Conservation (phyloP, 2,888 invertebrate species). For the Synanthedon andrenaeformis region DNA sequence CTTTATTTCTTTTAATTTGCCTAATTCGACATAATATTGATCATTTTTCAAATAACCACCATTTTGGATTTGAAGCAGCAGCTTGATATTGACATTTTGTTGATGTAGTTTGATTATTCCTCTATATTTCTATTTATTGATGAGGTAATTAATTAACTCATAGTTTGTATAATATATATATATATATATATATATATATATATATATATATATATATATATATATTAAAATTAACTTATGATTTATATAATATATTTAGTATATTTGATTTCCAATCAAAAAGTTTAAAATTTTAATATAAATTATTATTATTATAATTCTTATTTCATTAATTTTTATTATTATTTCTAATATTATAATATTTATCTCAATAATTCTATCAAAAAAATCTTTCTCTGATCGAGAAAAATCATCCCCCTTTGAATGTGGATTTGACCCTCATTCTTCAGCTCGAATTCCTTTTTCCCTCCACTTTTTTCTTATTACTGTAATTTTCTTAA, state of each 20-base stretch:
- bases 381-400: slow-evolving; percentile 69
- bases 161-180: too few species aligned
- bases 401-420: slow-evolving; percentile 76
- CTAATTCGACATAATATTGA: slow-evolving; percentile 35
- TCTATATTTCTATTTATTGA: slow-evolving; percentile 75
- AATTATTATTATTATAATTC: slow-evolving; percentile 63
- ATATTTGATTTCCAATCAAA: slow-evolving; percentile 81
- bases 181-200: too few species aligned
- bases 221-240: too few species aligned
- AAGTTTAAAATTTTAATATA: slow-evolving; percentile 71
- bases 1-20: slow-evolving; percentile 35
- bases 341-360: slow-evolving; percentile 58
- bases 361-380: slow-evolving; percentile 56
- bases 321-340: slow-evolving; percentile 36
- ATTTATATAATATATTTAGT: slow-evolving; percentile 78
- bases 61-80: slow-evolving; percentile 51
- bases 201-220: too few species aligned
- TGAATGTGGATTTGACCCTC: slow-evolving; percentile 61
- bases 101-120: slow-evolving; percentile 46
- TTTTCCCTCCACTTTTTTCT: slow-evolving; percentile 71
- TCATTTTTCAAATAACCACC: slow-evolving; percentile 42
- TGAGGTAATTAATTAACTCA: slow-evolving; percentile 74
- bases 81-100: slow-evolving; percentile 58
- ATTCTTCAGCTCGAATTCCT: slow-evolving; percentile 43
- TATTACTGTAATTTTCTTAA: slow-evolving; percentile 77